These are phyloP conservation scores for Enteromius mattozi DNA, from an alignment of 2,797 vertebrate genomes.

Conservation along the genomic window DNA sequence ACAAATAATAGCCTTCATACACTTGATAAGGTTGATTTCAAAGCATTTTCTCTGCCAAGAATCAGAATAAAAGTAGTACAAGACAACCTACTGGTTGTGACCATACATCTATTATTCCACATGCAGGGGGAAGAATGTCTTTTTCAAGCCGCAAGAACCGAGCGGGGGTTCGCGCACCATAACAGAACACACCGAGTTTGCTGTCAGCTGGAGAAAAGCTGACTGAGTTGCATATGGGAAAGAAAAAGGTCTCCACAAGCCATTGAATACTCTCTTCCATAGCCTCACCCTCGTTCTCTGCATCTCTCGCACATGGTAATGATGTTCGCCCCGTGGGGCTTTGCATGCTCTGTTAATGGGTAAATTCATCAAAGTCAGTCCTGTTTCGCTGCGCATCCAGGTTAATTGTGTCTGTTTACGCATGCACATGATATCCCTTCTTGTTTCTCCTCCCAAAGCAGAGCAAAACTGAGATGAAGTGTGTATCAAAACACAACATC, in stretches of 20 bases:
- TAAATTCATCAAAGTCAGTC: slow-evolving; percentile 65
- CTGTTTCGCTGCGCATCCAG: slow-evolving; percentile 61
- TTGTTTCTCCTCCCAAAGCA: slow-evolving; percentile 58
- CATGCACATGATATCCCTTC: slow-evolving; percentile 9
- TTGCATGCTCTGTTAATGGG: slow-evolving; percentile 56
- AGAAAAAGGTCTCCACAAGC: slow-evolving; percentile 39
- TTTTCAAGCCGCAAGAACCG: slow-evolving; percentile 19
- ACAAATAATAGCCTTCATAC: not conserved
- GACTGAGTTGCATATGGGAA: slow-evolving; percentile 17
- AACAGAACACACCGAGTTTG: not conserved
- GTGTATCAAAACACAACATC: slow-evolving; percentile 20
- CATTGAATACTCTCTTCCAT: slow-evolving; percentile 32
- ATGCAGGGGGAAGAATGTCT: not conserved
- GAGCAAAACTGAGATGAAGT: slow-evolving; percentile 45
- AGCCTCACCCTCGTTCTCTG: slow-evolving; percentile 1
- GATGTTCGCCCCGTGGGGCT: slow-evolving; percentile 37
- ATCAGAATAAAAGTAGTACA: not conserved
- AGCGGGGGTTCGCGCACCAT: not conserved
- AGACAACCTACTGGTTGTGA: not conserved
- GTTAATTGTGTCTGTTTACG: slow-evolving; percentile 64
- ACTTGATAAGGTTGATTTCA: not conserved
- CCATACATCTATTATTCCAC: not conserved
- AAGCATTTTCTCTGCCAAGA: not conserved
- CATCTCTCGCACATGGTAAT: slow-evolving; percentile 37
- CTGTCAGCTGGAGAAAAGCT: slow-evolving; percentile 28